phyloP scores from a whole-genome alignment of 2,797 vertebrate species.

The Orientallactaga sibirica region DNA sequence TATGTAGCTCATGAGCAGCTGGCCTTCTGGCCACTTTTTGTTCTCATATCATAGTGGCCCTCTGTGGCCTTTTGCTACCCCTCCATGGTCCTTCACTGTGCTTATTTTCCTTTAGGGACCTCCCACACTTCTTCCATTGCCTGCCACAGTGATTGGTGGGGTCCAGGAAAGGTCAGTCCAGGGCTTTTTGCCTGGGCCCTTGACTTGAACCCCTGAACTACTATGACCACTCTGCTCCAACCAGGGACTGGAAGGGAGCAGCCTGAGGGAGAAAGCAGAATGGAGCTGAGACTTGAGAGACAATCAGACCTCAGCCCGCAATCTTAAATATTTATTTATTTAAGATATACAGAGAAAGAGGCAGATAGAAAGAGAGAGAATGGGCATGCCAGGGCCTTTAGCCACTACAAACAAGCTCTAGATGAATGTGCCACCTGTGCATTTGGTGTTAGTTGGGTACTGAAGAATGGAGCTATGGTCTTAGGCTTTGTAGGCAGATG shows the following conservation, averaged over 20 bases:
- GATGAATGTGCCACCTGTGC: no score
- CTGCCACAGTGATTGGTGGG: background rate
- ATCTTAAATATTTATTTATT: background rate
- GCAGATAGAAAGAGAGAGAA: no score
- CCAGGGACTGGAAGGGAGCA: background rate
- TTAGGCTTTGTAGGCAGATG: no score
- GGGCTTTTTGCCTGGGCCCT: background rate
- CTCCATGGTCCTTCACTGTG: accelerated
- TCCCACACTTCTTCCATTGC: background rate
- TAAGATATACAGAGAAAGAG: no score
- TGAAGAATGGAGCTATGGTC: no score
- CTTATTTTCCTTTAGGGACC: background rate
- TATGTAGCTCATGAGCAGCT: background rate
- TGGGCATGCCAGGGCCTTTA: no score
- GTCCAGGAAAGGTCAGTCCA: accelerated
- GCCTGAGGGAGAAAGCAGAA: background rate
- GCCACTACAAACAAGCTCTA: no score
- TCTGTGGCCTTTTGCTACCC: background rate
- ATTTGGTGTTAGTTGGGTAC: no score
- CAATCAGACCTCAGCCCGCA: background rate
- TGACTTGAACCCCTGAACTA: background rate
- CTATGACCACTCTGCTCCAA: background rate
- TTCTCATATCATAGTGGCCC: background rate
- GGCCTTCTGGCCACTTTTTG: background rate
- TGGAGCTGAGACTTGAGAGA: background rate